Evolutionary conservation across 2,797 vertebrate species (phyloP), one percentile per base, ranked within the genome.

Genomic region (Clamator glandarius): DNA sequence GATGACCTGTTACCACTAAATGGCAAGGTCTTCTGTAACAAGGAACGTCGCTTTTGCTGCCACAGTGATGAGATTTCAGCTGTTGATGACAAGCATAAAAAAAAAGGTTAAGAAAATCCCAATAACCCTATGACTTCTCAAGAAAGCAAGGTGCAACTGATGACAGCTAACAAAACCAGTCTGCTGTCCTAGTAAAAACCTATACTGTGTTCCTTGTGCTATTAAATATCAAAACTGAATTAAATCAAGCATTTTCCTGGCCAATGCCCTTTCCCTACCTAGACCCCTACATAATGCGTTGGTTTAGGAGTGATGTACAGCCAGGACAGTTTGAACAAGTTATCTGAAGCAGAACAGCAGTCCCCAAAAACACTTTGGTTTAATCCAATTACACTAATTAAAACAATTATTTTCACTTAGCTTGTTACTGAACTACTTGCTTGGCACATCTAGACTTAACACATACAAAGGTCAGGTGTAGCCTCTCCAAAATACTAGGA

Each of bases 361-460:
- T 70, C 83, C 70, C 78, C 55, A 31, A 35, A 75, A 89, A 19
- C 66, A 69, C 66, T 84, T 79, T 17, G 48, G 79, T 74, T 31
- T 93, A 79, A 93, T 91, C 82, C 90, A 95, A 73, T 94, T 92
- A 92, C 42, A 84, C 73, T 87, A 90, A 96, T 95, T 94, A 95
- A 92, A 96, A 91, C 66, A 76, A 95, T 94, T 84, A 87, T 93
- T 97, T 97, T 92, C 81, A 88, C 92, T 96, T 95, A 73, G 51
- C 59, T 96, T 90, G 86, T 55, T 96, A 74, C 84, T 75, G 59
- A 93, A 90, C 87, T 94, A 93, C 86, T 92, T 94, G 77, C 84
- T 92, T 93, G 84, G 78, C 93, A 95, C 41, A 81, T 70, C 77
- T 79, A 66, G 35, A 54, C 41, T 66, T 79, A 89, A 76, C 72